Percentiles rank a stretch among this genome's conserved stretches.
Conservation (phyloP, 2,888 invertebrate genomes). For the Dasypolia templi region DNA sequence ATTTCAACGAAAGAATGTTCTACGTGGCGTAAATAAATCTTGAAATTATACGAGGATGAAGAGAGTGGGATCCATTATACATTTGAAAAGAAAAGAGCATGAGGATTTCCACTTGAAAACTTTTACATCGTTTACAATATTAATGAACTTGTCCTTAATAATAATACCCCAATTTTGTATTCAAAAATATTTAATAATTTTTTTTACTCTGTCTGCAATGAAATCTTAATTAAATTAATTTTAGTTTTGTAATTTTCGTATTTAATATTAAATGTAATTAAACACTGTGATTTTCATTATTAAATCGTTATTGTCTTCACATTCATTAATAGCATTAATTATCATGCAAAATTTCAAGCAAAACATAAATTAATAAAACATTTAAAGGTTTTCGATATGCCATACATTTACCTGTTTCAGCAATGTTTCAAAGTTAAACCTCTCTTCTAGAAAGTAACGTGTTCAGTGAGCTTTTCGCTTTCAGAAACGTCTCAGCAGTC, state of each 20-base stretch:
- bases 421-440: background rate
- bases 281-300: background rate
- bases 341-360: background rate
- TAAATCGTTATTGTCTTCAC: background rate
- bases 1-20: slow-evolving; percentile 15
- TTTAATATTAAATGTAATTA: slow-evolving; percentile 26
- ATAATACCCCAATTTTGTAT: slow-evolving; percentile 31
- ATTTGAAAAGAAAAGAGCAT: too few species aligned
- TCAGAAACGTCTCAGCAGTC: background rate
- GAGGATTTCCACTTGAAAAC: slow-evolving; percentile 51
- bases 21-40: slow-evolving; percentile 8
- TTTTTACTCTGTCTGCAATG: slow-evolving; percentile 2
- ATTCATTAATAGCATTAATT: background rate
- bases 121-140: slow-evolving; percentile 60
- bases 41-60: slow-evolving; percentile 41
- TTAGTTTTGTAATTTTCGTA: background rate
- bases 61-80: slow-evolving; percentile 27
- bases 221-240: slow-evolving; percentile 30
- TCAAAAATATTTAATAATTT: slow-evolving; percentile 1
- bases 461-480: background rate
- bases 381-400: background rate
- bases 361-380: background rate
- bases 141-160: slow-evolving; percentile 58
- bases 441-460: background rate
- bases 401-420: background rate